Evolutionary conservation across 1,140 invertebrate genomes (phyloP).

Genomic region (Megalopta genalis): DNA sequence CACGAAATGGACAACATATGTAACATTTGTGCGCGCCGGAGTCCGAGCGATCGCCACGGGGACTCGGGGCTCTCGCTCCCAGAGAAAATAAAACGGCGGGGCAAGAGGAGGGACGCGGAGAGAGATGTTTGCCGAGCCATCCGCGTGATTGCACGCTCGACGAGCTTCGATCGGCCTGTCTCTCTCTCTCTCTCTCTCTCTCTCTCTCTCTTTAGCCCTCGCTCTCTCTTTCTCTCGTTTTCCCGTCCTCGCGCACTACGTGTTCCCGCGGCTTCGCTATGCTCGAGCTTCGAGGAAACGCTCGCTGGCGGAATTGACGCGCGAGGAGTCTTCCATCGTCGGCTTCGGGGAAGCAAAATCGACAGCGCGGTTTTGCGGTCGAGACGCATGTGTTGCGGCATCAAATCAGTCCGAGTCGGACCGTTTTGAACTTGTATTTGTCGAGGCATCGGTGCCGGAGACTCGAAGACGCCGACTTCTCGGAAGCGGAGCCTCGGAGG

Average conservation of each 20-base stretch:
- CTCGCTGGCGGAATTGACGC: constrained; percentile 25
- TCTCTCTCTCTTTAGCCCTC: constrained; percentile 19
- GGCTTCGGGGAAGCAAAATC: constrained; percentile 27
- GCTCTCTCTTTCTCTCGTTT: constrained; percentile 23
- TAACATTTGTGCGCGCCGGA: constrained; percentile 66
- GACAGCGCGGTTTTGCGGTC: constrained; percentile 26
- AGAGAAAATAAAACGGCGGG: constrained; percentile 37
- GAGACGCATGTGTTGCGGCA: background rate
- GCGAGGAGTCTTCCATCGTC: background rate
- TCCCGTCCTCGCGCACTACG: background rate
- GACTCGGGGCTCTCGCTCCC: constrained; percentile 1
- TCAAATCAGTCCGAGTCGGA: too few relatives aligned
- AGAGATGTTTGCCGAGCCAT: constrained; percentile 65
- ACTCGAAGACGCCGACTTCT: too few relatives aligned
- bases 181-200: constrained; percentile 6
- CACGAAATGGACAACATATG: constrained; percentile 75
- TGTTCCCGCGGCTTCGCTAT: constrained; percentile 2
- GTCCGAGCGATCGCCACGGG: constrained; percentile 64
- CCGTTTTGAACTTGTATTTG: too few relatives aligned
- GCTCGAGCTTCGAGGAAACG: constrained; percentile 27
- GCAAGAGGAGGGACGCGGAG: constrained; percentile 31
- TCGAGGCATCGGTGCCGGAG: too few relatives aligned
- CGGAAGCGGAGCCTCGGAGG: too few relatives aligned
- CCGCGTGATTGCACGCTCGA: constrained; percentile 60
- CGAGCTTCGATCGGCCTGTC: constrained; percentile 53